Conservation (phyloP, 2,797 vertebrate genomes). For the Cyclopterus lumpus region DNA sequence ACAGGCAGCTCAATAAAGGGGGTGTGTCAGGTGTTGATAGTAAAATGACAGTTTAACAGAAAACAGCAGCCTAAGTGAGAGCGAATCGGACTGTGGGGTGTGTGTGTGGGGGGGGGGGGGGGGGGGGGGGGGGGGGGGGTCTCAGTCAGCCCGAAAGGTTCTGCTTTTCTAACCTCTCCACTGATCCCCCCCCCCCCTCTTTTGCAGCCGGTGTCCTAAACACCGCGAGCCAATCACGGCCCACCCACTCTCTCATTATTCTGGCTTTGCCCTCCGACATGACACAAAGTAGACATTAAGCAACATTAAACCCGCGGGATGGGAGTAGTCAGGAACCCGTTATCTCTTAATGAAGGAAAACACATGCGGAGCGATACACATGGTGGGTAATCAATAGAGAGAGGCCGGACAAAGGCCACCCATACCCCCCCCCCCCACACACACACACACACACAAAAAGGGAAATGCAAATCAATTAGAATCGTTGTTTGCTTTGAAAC, state of each 20-base stretch:
- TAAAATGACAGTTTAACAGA: conserved; percentile 74
- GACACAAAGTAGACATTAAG: conserved; percentile 99
- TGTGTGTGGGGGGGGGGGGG: too few relatives aligned
- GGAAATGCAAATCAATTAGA: conserved; percentile 99
- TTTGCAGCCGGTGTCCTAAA: conserved; percentile 88
- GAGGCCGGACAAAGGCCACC: conserved; percentile 88
- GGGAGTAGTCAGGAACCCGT: conserved; percentile 99
- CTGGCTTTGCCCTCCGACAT: conserved; percentile 94
- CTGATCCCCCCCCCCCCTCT: conserved; percentile 85
- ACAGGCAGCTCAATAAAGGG: conserved; percentile 52
- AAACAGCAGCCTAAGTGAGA: conserved; percentile 61
- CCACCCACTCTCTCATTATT: conserved; percentile 99
- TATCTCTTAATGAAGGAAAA: conserved; percentile 99
- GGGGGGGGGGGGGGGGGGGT: too few relatives aligned
- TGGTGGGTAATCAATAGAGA: conserved; percentile 94
- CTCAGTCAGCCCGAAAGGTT: conserved; percentile 86
- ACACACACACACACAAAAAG: conserved; percentile 77
- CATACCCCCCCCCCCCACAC: too few relatives aligned
- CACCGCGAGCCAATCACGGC: conserved; percentile 91
- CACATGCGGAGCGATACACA: conserved; percentile 99
- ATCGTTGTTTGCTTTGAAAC: conserved; percentile 99
- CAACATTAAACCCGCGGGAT: conserved; percentile 97
- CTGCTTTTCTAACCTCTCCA: conserved; percentile 99
- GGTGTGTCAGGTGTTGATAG: conserved; percentile 65
- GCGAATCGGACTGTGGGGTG: conserved; percentile 64